Percentiles rank a stretch among this genome's conserved stretches.
Evolutionary conservation across 2,113 vertebrate genomes (phyloP).

Genomic region (Notarius lentiginosus): DNA sequence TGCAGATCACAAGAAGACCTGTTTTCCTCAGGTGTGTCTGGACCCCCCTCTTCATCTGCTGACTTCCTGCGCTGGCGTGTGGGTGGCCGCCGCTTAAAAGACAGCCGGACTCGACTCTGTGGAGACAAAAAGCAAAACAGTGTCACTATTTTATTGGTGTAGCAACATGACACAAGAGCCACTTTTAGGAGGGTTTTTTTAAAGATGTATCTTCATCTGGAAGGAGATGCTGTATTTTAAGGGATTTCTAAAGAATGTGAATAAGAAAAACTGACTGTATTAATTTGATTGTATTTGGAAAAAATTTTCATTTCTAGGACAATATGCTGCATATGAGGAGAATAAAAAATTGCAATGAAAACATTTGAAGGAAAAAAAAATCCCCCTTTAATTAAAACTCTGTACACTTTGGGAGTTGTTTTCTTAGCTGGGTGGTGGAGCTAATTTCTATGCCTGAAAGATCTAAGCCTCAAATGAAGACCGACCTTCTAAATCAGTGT

Average conservation of each 20-base stretch:
- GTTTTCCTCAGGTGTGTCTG: not conserved
- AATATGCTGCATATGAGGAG: not conserved
- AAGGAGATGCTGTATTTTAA: not conserved
- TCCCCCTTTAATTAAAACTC: not conserved
- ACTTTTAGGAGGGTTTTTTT: not conserved
- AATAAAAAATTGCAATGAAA: not conserved
- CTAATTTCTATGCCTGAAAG: not conserved
- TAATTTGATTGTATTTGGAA: not conserved
- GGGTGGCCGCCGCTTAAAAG: constrained; percentile 74
- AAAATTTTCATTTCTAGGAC: not conserved
- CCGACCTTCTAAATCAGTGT: too few species aligned
- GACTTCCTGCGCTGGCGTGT: constrained; percentile 75
- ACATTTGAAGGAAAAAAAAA: not conserved
- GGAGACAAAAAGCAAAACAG: not conserved
- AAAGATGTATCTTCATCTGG: not conserved
- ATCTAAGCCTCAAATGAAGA: not conserved
- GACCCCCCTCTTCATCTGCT: constrained; percentile 57
- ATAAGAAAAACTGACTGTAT: not conserved
- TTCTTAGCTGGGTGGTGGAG: not conserved
- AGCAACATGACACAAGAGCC: not conserved
- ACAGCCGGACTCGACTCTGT: constrained; percentile 73
- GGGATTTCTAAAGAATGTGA: not conserved
- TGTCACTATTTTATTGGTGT: not conserved
- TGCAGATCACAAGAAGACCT: constrained; percentile 52
- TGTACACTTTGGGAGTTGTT: not conserved